A percentile compares a stretch with the other conserved stretches of the same genome.
Conservation (phyloP, 2,113 vertebrate genomes). For the Acrocephalus arundinaceus region DNA sequence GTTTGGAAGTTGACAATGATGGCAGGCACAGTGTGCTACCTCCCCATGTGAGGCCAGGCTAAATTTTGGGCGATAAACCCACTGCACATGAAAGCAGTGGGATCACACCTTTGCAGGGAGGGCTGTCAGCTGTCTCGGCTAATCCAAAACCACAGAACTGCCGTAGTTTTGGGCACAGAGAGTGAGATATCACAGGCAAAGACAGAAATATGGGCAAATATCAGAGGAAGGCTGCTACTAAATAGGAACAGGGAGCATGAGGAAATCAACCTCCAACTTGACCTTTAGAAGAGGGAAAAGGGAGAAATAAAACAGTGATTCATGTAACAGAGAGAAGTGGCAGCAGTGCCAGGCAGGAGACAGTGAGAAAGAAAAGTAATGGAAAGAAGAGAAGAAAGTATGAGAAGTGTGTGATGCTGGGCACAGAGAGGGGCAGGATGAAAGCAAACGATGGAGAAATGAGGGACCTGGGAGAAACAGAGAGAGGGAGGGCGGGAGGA, state of each 20-base stretch:
- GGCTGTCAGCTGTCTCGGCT: neutral
- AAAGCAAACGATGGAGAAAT: neutral
- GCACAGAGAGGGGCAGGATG: neutral
- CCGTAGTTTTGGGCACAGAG: fast-evolving
- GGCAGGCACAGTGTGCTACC: neutral
- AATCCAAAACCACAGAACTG: neutral
- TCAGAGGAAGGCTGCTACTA: neutral
- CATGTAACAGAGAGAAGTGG: neutral
- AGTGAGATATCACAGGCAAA: neutral
- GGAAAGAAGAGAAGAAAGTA: neutral
- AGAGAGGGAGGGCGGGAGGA: neutral
- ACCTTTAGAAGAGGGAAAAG: neutral
- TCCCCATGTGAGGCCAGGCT: neutral
- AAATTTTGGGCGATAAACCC: neutral
- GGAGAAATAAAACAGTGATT: neutral
- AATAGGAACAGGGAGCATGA: neutral
- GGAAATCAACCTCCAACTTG: neutral
- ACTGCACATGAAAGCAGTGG: neutral
- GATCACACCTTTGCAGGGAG: neutral
- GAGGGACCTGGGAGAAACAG: neutral
- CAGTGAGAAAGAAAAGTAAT: neutral
- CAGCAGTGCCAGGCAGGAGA: neutral
- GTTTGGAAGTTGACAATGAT: neutral
- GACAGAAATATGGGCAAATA: neutral
- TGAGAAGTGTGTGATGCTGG: neutral